Evolutionary conservation across 2,888 invertebrate species (phyloP).

Genomic region (Andrena praecox): DNA sequence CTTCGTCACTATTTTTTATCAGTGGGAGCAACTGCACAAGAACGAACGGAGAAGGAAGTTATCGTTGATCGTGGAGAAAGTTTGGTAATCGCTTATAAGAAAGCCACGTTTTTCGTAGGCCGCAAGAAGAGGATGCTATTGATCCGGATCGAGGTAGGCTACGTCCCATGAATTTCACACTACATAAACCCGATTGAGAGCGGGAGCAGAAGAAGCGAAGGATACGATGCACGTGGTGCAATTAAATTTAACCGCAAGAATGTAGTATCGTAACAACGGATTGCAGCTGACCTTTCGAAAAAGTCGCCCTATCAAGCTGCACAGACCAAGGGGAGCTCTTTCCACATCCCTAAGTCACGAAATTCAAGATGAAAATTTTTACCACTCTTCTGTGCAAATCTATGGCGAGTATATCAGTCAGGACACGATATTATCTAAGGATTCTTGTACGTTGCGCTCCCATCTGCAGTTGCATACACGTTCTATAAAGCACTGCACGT

Average conservation of each 20-base stretch:
- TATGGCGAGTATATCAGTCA: too few relatives aligned
- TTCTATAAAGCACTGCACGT: too few relatives aligned
- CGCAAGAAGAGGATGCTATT: conserved; percentile 31
- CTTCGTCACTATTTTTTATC: neutral
- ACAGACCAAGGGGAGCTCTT: neutral
- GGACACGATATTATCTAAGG: too few relatives aligned
- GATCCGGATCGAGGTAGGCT: conserved; percentile 22
- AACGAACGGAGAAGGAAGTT: conserved; percentile 10
- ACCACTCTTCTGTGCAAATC: too few relatives aligned
- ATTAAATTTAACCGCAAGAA: conserved; percentile 16
- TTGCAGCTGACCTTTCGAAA: conserved; percentile 30
- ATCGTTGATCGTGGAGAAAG: neutral
- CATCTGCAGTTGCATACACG: too few relatives aligned
- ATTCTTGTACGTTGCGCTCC: too few relatives aligned
- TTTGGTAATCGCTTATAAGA: neutral
- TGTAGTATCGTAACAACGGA: conserved; percentile 15
- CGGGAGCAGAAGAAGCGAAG: neutral
- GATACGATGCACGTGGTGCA: neutral
- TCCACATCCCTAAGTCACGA: conserved; percentile 1
- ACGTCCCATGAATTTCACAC: neutral
- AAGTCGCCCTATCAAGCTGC: conserved; percentile 9
- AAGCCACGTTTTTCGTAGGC: neutral
- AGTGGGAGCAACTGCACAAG: neutral
- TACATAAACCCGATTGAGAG: neutral
- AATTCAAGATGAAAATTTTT: neutral